Percentiles rank a stretch among this genome's conserved stretches.
Evolutionary conservation across 2,888 invertebrate species (phyloP).

Genomic region (Limenitis arthemis): DNA sequence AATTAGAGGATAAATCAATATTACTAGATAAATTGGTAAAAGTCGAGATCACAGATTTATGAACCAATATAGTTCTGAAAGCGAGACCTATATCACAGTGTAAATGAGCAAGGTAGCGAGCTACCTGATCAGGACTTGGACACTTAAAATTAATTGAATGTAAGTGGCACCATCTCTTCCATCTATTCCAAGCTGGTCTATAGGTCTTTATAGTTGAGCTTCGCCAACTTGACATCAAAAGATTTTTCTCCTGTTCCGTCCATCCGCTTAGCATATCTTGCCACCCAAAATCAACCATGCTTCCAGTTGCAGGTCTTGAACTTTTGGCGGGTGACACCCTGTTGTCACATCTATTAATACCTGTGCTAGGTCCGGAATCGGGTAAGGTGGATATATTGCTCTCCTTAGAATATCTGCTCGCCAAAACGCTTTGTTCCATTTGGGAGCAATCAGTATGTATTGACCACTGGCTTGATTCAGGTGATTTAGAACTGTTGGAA

Average conservation of each 20-base stretch:
- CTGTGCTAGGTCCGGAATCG: conserved; percentile 10
- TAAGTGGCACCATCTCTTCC: conserved; percentile 11
- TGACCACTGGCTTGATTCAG: conserved; percentile 1
- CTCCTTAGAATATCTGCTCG: conserved; percentile 23
- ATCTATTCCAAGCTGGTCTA: conserved; percentile 8
- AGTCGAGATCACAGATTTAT: conserved; percentile 17
- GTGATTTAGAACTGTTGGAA: conserved; percentile 24
- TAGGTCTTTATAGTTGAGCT: conserved; percentile 23
- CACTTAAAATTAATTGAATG: background rate
- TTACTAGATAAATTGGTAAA: conserved; percentile 1
- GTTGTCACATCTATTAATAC: conserved; percentile 17
- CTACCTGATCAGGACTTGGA: background rate
- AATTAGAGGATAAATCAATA: conserved; percentile 2
- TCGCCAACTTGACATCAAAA: conserved; percentile 23
- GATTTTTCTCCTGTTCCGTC: conserved; percentile 13
- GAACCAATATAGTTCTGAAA: conserved; percentile 12
- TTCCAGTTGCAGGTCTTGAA: conserved; percentile 10
- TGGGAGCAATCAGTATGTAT: conserved; percentile 13
- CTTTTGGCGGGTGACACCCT: conserved; percentile 12
- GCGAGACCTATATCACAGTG: conserved; percentile 10
- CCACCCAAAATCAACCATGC: conserved; percentile 29
- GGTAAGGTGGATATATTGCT: conserved; percentile 11
- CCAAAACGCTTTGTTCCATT: conserved; percentile 21
- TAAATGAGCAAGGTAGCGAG: conserved; percentile 11
- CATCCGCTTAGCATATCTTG: conserved; percentile 12